phyloP scores from a whole-genome alignment of 2,888 invertebrate species.

The Allygus modestus region DNA sequence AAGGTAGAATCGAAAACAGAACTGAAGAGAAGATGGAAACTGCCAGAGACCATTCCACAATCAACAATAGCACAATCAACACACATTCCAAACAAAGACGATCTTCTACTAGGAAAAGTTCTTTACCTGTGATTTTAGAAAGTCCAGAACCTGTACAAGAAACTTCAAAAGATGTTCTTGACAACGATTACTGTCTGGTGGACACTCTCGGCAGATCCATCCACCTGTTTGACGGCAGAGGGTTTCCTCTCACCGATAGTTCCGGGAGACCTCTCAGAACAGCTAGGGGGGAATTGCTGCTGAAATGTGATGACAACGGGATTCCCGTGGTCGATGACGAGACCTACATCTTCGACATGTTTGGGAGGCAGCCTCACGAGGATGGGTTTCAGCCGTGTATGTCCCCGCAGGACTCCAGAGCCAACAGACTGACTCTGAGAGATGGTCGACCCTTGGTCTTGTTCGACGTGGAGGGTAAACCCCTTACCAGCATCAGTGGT shows the following conservation, averaged over 20 bases:
- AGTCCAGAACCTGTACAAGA: neutral
- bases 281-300: neutral
- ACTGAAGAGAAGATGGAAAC: neutral
- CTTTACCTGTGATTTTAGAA: conserved; percentile 37
- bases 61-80: neutral
- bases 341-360: conserved; percentile 8
- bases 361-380: conserved; percentile 4
- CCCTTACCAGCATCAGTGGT: conserved; percentile 31
- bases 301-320: conserved; percentile 28
- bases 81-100: neutral
- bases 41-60: neutral
- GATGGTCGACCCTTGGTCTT: neutral
- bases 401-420: neutral
- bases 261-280: conserved; percentile 5
- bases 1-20: neutral
- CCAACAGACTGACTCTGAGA: neutral
- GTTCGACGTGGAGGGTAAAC: conserved; percentile 27
- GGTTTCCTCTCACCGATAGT: conserved; percentile 16
- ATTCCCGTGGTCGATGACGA: conserved; percentile 29
- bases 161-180: neutral
- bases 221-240: conserved; percentile 24
- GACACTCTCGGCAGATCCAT: conserved; percentile 3
- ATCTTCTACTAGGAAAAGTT: neutral
- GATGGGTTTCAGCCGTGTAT: conserved; percentile 10
- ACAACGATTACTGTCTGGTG: conserved; percentile 18